Conservation (phyloP, 2,797 vertebrate genomes). For the Pantherophis vulpinus region DNA sequence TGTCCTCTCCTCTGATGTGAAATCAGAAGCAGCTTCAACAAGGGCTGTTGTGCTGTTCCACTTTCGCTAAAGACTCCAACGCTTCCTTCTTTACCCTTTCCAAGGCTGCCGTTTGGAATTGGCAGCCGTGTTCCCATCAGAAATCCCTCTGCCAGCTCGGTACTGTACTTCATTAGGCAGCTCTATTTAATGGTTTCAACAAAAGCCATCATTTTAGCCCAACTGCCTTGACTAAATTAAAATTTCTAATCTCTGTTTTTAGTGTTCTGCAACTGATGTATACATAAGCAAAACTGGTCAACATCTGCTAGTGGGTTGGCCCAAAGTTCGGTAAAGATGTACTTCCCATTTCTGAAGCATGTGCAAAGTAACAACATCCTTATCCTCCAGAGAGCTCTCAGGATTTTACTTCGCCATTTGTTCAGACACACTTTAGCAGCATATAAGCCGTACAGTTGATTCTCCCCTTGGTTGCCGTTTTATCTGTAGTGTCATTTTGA, state of each 20-base stretch:
- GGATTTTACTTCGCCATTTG: constrained; percentile 83
- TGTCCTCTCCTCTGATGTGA: constrained; percentile 57
- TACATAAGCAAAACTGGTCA: constrained; percentile 83
- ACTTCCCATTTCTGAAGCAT: constrained; percentile 85
- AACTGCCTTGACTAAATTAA: constrained; percentile 86
- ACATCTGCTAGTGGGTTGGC: constrained; percentile 90
- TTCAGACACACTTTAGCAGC: constrained; percentile 84
- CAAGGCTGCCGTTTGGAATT: constrained; percentile 72
- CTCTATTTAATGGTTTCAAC: constrained; percentile 81
- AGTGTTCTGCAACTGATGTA: constrained; percentile 82
- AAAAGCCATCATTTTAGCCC: constrained; percentile 85
- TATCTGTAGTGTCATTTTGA: constrained; percentile 89
- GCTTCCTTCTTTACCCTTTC: constrained; percentile 65
- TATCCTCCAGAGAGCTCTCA: constrained; percentile 80
- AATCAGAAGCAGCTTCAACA: constrained; percentile 49
- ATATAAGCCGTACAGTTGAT: constrained; percentile 84
- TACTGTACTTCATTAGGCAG: constrained; percentile 83
- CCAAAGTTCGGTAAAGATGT: constrained; percentile 83
- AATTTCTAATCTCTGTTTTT: constrained; percentile 84
- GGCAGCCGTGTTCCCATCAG: constrained; percentile 65
- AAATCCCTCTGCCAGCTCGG: constrained; percentile 73
- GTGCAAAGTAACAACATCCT: constrained; percentile 85
- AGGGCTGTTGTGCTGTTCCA: constrained; percentile 46
- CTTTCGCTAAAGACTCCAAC: constrained; percentile 55
- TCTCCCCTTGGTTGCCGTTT: constrained; percentile 96